These are phyloP conservation scores for Lapara coniferarum DNA, from an alignment of 2,888 invertebrate species.

Conservation along the genomic window DNA sequence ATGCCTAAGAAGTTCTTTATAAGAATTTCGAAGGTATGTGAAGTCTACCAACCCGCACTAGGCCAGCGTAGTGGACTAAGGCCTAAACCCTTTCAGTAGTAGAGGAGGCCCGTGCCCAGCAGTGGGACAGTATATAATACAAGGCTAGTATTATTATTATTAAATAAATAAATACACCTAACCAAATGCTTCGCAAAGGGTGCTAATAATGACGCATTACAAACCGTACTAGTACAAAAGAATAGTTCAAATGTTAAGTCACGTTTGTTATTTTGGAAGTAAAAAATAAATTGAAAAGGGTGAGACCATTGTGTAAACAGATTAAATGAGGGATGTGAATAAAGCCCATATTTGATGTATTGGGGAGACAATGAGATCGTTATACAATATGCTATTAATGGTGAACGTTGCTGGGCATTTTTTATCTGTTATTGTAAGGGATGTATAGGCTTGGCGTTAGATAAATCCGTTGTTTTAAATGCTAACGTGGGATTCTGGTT, in stretches of 20 bases:
- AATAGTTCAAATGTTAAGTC: not conserved
- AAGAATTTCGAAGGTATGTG: too few relatives aligned
- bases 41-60: too few relatives aligned
- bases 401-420: not conserved
- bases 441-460: not conserved
- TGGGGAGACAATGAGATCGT: slow-evolving; percentile 6
- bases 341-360: slow-evolving; percentile 14
- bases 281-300: slow-evolving; percentile 36
- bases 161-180: too few relatives aligned
- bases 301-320: slow-evolving; percentile 15
- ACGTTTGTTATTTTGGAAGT: not conserved
- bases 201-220: too few relatives aligned
- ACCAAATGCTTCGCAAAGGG: too few relatives aligned
- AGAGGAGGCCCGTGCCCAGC: too few relatives aligned
- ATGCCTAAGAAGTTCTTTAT: too few relatives aligned
- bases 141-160: too few relatives aligned
- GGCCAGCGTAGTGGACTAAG: too few relatives aligned
- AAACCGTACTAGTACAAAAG: not conserved
- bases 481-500: not conserved
- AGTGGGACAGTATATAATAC: too few relatives aligned
- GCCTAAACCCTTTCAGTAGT: too few relatives aligned
- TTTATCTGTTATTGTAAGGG: not conserved
- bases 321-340: slow-evolving; percentile 20
- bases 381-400: slow-evolving; percentile 19
- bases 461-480: not conserved